phyloP scores from a whole-genome alignment of 2,113 vertebrate species.

The Halichoeres trimaculatus region DNA sequence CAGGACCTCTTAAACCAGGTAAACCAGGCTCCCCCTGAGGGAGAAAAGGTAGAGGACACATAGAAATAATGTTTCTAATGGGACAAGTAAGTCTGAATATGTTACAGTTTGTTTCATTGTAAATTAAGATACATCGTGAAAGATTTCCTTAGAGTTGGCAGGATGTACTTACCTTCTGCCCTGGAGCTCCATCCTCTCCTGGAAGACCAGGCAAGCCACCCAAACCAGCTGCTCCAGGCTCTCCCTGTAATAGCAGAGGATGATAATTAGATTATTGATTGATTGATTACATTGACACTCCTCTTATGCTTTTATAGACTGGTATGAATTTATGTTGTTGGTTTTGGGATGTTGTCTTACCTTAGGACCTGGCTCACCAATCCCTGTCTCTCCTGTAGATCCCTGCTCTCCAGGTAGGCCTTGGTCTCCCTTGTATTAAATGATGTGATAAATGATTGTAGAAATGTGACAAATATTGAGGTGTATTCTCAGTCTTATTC shows the following conservation, averaged over 20 bases:
- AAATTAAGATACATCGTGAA: background rate
- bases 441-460: background rate
- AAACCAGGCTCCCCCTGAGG: slow-evolving; percentile 88
- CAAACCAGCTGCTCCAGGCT: slow-evolving; percentile 84
- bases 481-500: too few species aligned
- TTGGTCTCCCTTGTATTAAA: slow-evolving; percentile 83
- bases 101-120: background rate
- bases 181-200: slow-evolving; percentile 88
- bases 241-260: slow-evolving; percentile 79
- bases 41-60: background rate
- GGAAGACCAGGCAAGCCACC: slow-evolving; percentile 88
- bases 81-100: too few species aligned
- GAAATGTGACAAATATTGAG: too few species aligned
- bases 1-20: slow-evolving; percentile 86
- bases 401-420: slow-evolving; percentile 90
- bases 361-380: slow-evolving; percentile 86
- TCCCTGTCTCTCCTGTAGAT: slow-evolving; percentile 84
- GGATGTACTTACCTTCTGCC: slow-evolving; percentile 84
- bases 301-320: background rate
- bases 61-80: background rate
- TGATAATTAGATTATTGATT: background rate
- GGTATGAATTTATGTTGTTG: background rate
- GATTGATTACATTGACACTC: background rate
- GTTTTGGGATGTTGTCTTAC: slow-evolving; percentile 54
- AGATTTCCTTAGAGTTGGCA: background rate